Conservation (phyloP, 2,888 invertebrate species). For the Arge pagana region DNA sequence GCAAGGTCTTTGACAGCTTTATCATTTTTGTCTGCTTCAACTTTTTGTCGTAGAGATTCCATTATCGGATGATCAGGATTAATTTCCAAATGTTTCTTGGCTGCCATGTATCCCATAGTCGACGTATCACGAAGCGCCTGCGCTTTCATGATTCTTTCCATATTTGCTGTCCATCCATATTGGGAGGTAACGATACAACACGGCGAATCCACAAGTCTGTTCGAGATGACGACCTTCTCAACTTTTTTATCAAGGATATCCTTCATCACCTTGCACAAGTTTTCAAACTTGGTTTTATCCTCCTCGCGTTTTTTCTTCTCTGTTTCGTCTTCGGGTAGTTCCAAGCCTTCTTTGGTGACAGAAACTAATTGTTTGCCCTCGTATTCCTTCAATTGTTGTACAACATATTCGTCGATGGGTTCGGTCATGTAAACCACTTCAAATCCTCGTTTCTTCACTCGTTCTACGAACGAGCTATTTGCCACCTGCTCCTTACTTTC, state of each 20-base stretch:
- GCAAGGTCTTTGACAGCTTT: conserved; percentile 72
- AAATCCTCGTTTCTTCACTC: conserved; percentile 68
- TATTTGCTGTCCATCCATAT: conserved; percentile 75
- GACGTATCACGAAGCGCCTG: conserved; percentile 70
- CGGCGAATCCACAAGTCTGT: conserved; percentile 68
- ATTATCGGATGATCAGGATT: conserved; percentile 72
- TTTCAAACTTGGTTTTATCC: conserved; percentile 66
- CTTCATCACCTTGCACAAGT: conserved; percentile 68
- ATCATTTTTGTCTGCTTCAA: conserved; percentile 70
- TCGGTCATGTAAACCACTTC: conserved; percentile 72
- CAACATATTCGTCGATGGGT: conserved; percentile 74
- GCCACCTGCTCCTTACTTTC: conserved; percentile 64
- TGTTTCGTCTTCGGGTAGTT: conserved; percentile 70
- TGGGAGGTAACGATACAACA: conserved; percentile 74
- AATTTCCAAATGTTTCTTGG: conserved; percentile 73
- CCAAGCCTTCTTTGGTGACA: conserved; percentile 71
- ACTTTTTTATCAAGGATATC: conserved; percentile 73
- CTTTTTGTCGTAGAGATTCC: conserved; percentile 64
- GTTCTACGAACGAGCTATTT: conserved; percentile 70
- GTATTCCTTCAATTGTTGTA: conserved; percentile 72
- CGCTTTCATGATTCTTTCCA: conserved; percentile 76
- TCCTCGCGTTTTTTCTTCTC: conserved; percentile 70
- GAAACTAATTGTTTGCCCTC: conserved; percentile 70
- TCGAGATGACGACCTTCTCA: conserved; percentile 69
- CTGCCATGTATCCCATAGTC: conserved; percentile 76